Evolutionary conservation across 2,797 vertebrate species (phyloP).

Genomic region (Alca torda): DNA sequence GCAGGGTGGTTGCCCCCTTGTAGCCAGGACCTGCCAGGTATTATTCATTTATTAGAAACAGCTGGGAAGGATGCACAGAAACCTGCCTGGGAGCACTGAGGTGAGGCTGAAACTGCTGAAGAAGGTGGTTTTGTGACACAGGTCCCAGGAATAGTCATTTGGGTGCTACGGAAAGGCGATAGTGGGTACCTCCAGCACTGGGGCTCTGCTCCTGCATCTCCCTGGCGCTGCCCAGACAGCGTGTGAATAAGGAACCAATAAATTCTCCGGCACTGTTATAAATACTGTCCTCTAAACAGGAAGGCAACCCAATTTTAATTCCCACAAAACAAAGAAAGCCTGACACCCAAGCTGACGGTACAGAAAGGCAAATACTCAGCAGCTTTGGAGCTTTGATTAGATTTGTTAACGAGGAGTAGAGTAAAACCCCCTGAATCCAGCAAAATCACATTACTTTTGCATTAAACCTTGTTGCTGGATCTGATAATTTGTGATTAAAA

Average conservation of each 20-base stretch:
- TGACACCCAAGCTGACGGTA: not conserved
- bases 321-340: not conserved
- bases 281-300: not conserved
- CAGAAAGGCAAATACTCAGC: not conserved
- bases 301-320: not conserved
- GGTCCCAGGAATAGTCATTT: not conserved
- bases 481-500: conserved; percentile 23
- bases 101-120: not conserved
- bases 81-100: not conserved
- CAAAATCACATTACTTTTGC: not conserved
- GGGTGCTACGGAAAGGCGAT: not conserved
- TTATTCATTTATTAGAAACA: not conserved
- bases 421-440: not conserved
- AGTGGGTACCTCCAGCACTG: not conserved
- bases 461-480: not conserved
- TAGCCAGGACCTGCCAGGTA: not conserved
- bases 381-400: not conserved
- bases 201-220: not conserved
- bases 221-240: not conserved
- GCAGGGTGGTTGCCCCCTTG: accelerated
- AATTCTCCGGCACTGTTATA: not conserved
- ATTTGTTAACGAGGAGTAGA: not conserved
- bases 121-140: not conserved
- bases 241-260: not conserved
- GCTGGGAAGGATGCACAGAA: not conserved